Base-by-base conservation (phyloP, 1,140 invertebrate genomes). In the Drosophila tropicalis region DNA sequence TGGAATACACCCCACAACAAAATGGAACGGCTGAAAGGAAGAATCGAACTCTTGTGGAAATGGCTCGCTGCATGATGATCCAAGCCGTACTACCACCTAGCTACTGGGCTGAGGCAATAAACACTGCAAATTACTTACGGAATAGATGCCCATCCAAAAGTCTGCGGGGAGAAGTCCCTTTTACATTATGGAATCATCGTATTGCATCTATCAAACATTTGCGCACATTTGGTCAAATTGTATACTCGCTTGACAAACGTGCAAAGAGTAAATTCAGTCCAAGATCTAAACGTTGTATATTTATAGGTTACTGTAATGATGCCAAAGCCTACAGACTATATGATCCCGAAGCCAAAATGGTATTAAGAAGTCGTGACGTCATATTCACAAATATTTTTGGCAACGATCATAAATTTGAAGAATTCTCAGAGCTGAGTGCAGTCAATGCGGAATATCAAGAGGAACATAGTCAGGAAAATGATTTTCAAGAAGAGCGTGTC, bases 11-110 rank as follows among this genome's bases (percentile, higher is more conserved):
- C n/a, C 29, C 29, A 15, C 22, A 54, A 17, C 32, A 66, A 72
- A 54, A 56, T 57, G 7, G 85, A 83, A 40, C 40, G 91, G 10
- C 36, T 56, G 34, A 13, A 76, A 12, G 22, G 62, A 56, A 92
- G 91, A 4, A 92, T 92, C 32, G 47, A 62, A 51, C 92, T 92
- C 69, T 82, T 92, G 67, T 74, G 55, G 4, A 12, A 60, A n/a
- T 85, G 79, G 29, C 90, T 70, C 54, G 81, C 72, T 39, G 78
- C 72, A 61, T 84, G 12, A 62, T 92, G 47, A 7, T 91, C 15
- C 63, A 73, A 57, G 55, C 13, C 10, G 40, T 5, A 34, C 19
- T 72, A 58, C 72, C 19, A 70, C 72, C 25, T 47, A 81, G 17
- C 56, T 84, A 75, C 78, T 77, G 3, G 62, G 54, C 62, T 25